Evolutionary conservation across 1,140 invertebrate genomes (phyloP).

Genomic region (Drosophila paulistorum): DNA sequence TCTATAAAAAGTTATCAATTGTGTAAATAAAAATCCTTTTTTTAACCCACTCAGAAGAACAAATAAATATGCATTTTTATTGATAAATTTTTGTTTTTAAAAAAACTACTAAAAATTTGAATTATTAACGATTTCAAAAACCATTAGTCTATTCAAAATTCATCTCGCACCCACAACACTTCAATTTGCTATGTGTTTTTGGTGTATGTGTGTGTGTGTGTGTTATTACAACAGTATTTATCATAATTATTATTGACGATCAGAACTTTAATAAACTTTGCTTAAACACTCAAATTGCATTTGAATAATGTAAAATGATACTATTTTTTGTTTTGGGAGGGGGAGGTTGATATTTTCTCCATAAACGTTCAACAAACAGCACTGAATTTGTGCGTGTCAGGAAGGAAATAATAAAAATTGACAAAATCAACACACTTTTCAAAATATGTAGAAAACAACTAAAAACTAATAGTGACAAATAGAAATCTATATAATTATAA

Average conservation of each 20-base stretch:
- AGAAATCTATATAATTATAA: conserved; percentile 55
- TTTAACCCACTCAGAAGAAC: conserved; percentile 82
- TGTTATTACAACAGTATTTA: conserved; percentile 31
- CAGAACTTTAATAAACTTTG: conserved; percentile 60
- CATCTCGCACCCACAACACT: conserved; percentile 30
- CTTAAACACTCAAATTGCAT: conserved; percentile 67
- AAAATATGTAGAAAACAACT: conserved; percentile 50
- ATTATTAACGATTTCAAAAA: conserved; percentile 65
- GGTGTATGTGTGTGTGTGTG: conserved; percentile 27
- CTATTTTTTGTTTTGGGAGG: conserved; percentile 5
- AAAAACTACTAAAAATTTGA: conserved; percentile 71
- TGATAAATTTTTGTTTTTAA: conserved; percentile 58
- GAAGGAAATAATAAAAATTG: conserved; percentile 27
- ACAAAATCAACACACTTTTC: conserved; percentile 28
- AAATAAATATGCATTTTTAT: conserved; percentile 78
- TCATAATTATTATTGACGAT: conserved; percentile 45
- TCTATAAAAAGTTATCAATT: neutral
- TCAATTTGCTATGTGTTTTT: conserved; percentile 2
- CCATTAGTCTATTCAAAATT: conserved; percentile 46
- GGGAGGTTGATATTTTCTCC: conserved; percentile 42
- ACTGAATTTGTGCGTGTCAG: conserved; percentile 23
- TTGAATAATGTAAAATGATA: conserved; percentile 51
- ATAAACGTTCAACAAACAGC: neutral
- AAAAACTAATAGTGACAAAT: conserved; percentile 60
- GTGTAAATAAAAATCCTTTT: conserved; percentile 17